phyloP scores from a whole-genome alignment of 2,113 vertebrate species.

The Pteronura brasiliensis region DNA sequence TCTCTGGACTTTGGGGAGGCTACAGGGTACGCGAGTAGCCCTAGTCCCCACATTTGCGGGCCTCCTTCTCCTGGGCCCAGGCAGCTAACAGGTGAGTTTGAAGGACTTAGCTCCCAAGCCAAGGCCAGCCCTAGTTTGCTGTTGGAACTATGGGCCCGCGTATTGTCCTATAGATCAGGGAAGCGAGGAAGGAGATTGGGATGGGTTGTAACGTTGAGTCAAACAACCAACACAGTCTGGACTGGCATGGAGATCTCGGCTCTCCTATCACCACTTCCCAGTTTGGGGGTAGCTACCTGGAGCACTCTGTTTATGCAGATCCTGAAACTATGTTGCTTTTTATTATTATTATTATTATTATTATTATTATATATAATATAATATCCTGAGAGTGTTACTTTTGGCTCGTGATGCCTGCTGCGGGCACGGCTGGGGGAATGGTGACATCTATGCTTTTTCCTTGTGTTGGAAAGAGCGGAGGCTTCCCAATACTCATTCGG shows the following conservation, averaged over 20 bases:
- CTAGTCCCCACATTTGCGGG: neutral
- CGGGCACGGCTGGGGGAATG: too few relatives aligned
- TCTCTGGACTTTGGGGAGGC: neutral
- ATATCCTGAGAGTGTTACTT: neutral
- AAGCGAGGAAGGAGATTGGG: neutral
- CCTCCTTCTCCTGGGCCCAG: neutral
- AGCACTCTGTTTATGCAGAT: neutral
- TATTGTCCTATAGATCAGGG: neutral
- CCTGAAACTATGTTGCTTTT: neutral
- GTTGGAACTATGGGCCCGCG: neutral
- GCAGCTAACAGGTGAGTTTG: neutral
- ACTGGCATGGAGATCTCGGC: neutral
- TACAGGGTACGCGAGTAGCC: neutral
- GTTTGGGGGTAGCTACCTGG: neutral
- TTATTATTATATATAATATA: too few relatives aligned
- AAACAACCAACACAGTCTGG: neutral
- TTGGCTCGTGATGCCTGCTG: neutral
- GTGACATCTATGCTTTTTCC: neutral
- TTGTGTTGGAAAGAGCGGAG: neutral
- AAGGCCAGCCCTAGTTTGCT: neutral
- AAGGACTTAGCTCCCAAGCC: neutral
- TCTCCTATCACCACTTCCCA: neutral
- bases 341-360: neutral
- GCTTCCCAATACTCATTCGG: neutral
- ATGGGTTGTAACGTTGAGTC: neutral